Evolutionary conservation across 2,797 vertebrate species (phyloP).

Genomic region (Chelon labrosus): DNA sequence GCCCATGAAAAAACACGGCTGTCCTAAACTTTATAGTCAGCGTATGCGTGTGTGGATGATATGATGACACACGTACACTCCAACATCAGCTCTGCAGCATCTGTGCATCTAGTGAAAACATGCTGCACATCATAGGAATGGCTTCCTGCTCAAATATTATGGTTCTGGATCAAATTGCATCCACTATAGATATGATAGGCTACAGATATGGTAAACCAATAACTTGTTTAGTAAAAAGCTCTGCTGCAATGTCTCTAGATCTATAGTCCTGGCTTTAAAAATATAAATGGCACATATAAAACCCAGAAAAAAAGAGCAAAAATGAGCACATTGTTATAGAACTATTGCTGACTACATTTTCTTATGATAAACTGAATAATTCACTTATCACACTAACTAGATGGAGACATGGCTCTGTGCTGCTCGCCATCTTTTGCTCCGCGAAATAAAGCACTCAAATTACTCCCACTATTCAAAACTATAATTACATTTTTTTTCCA

Average conservation of each 20-base stretch:
- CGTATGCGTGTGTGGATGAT: neutral
- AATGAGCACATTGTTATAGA: too few relatives aligned
- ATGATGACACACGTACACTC: neutral
- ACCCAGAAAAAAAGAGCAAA: neutral
- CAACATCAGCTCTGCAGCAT: neutral
- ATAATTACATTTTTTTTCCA: neutral
- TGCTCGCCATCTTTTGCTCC: too few relatives aligned
- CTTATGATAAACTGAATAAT: too few relatives aligned
- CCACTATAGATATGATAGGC: too few relatives aligned
- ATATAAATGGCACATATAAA: neutral
- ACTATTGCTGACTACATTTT: too few relatives aligned
- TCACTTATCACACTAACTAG: too few relatives aligned
- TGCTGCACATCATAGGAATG: neutral
- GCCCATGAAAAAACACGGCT: conserved; percentile 1
- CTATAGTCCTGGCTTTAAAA: neutral
- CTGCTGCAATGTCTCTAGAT: too few relatives aligned
- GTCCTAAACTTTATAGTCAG: neutral
- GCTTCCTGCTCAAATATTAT: neutral
- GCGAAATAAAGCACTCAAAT: neutral
- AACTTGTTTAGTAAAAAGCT: too few relatives aligned
- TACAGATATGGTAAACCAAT: too few relatives aligned
- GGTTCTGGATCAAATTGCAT: too few relatives aligned
- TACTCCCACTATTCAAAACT: neutral
- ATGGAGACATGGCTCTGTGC: too few relatives aligned
- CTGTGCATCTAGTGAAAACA: too few relatives aligned